Base-by-base conservation (phyloP, 2,113 vertebrate species). In the Pelvicachromis taeniatus region DNA sequence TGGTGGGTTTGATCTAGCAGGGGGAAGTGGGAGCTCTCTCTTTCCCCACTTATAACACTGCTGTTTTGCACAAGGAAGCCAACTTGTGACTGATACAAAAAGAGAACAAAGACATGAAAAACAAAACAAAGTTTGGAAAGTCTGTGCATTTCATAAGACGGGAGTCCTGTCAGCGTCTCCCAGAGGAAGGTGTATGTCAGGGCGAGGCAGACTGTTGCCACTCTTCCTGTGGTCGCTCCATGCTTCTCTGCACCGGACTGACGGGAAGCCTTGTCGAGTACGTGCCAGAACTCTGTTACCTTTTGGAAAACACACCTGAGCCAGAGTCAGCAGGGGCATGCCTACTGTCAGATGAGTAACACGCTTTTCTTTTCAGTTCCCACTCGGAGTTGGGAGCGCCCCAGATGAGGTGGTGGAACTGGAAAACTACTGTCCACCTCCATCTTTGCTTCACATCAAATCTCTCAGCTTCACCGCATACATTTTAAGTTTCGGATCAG, bases 241-340 rank as follows among this genome's bases (percentile, higher is more conserved):
- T 61, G 88, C 84, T 53, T 93, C 84, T 53, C 61, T 83, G 89
- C 90, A 79, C 87, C 11, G 83, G 89, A 48, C 88, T 14, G 45
- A 61, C 78, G 13, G 19, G 19, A 78, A 88, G 40, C 78, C 17
- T 70, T 21, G 52, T 56, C 4, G 1, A 29, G 23, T 40, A 81
- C 29, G 52, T 90, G 80, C 68, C 55, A 40, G 81, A 90, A 75
- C 40, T 35, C 16, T 63, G 77, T 35, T 87, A 13, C 77, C 54
- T 77, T 63, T 80, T 58, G 31, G 10, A 89, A 89, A 84, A 85
- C 42, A 55, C 84, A 78, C 70, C 80, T 75, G 58, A 87, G 75
- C 75, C 3, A 3, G 12, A 56, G 81, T 42, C 59, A 31, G 78
- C 6, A 13, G 80, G 38, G 48, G 23, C 54, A 84, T 8, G 38